Base-by-base conservation (phyloP, 92 coral and sea anemone genomes). In the Heliopora coerulea region DNA sequence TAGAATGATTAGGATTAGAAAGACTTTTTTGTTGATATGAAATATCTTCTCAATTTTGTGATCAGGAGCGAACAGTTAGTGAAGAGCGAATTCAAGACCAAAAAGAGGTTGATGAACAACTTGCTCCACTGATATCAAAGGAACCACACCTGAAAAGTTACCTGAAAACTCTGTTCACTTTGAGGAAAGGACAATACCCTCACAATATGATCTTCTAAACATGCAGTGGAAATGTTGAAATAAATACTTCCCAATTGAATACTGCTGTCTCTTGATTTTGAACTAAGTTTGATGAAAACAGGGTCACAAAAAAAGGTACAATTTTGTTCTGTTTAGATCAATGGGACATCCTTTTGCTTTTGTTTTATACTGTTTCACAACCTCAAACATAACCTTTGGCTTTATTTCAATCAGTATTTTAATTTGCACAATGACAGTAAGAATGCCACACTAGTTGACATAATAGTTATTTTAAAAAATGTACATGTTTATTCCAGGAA, bases 171-270 rank as follows among this genome's bases (percentile, higher is more conserved):
- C 49, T 88, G 86, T 95, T 95, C 74, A 78, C 91, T 48, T 92
- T 95, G 78, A 85, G 96, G 35, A 79, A 95, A 82, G 99, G 99
- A 78, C 96, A 95, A 66, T 95, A 81, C 78, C 99, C 99, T 3
- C 99, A 95, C 59, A 68, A 79, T 58, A 81, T 95, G 96, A 83
- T 78, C 61, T 95, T 95, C 89, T 95, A 78, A 88, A 83, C 87
- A 59, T 41, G 3, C 61, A 23, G 30, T 1, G 23, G 23, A 56
- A 56, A 17, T 56, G 30, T 3, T 56, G 61, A 56, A 56, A 56
- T 56, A 56, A 56, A 56, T 9, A 13, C 33, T 56, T 56, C 52
- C 52, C 10, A 46, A 46, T 46, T 15, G n/a, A 46, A 2, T 8
- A 46, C 2, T 46, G 7, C 15, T 46, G 52, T 46, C 52, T 46